Evolutionary conservation across 2,797 vertebrate species (phyloP), one percentile per base, ranked within the genome.

Genomic region (Syndactyla subalaris): DNA sequence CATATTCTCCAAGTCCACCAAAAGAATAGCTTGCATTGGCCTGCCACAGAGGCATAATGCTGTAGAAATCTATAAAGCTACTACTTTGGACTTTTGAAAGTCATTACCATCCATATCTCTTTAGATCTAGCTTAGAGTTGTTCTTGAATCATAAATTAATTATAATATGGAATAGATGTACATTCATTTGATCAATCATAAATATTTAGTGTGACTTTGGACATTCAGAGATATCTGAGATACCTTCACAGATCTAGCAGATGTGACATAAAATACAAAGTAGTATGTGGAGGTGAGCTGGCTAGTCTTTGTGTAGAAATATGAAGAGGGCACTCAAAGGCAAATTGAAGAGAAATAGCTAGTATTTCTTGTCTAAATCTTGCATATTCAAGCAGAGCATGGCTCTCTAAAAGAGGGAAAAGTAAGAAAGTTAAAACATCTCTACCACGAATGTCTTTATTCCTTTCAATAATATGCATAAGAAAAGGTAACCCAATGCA

Each of bases 401-500:
- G 7, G 22, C 70, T 7, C 9, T 49, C 36, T 52, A 48, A 65
- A 76, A 22, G 0, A 5, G 5, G 11, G 68, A 76, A 32, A 80
- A 80, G 41, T 57, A 43, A 67, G 6, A 19, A 71, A 57, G 2
- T 13, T 65, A 57, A 5, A 79, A 36, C 3, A 39, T 13, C 24
- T 59, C 1, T 38, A 21, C n/a, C 0, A 5, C 30, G 0, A 23
- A 59, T 51, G 11, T 30, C 39, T 81, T 88, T 4, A 1, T 15
- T 76, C 7, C 2, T 32, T 71, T 67, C n/a, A 55, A 30, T 38
- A 48, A 36, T 18, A 52, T 4, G 14, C 7, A 61, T 8, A 23
- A 51, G 45, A 54, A 59, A 55, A 63, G 20, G 3, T 29, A 71
- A 71, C 26, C 8, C 14, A 70, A 7, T 20, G 12, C 8, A n/a